phyloP scores from a whole-genome alignment of 2,888 invertebrate species.

The Mesorhabditis spiculigera region DNA sequence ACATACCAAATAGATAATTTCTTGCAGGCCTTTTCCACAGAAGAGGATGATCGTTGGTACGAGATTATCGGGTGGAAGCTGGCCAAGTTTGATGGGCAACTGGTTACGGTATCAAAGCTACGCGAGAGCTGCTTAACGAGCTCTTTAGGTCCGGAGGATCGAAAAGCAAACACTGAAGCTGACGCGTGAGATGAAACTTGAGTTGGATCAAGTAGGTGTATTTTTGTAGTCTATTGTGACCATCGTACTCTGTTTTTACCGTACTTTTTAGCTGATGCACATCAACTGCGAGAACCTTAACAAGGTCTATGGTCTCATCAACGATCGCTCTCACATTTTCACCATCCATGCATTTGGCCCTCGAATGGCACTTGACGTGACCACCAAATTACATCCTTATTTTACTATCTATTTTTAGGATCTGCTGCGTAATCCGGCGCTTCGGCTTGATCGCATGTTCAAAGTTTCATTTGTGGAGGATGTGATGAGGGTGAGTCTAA shows the following conservation, averaged over 20 bases:
- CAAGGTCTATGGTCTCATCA: slow-evolving; percentile 77
- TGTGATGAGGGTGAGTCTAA: slow-evolving; percentile 71
- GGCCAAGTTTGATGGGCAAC: slow-evolving; percentile 23
- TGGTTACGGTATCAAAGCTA: slow-evolving; percentile 17
- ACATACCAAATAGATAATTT: too few relatives aligned
- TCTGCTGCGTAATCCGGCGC: slow-evolving; percentile 81
- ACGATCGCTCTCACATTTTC: slow-evolving; percentile 79
- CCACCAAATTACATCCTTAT: not conserved
- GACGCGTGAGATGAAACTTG: slow-evolving; percentile 35
- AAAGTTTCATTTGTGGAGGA: slow-evolving; percentile 86
- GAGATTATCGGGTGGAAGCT: slow-evolving; percentile 30
- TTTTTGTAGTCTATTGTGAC: slow-evolving; percentile 5
- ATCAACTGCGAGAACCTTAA: slow-evolving; percentile 85
- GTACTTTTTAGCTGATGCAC: slow-evolving; percentile 29
- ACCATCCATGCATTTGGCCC: slow-evolving; percentile 93
- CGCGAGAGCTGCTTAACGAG: too few relatives aligned
- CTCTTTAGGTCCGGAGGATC: slow-evolving; percentile 19
- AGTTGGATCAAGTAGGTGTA: slow-evolving; percentile 28
- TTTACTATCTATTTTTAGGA: slow-evolving; percentile 62
- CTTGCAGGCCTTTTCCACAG: not conserved
- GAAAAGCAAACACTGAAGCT: slow-evolving; percentile 26
- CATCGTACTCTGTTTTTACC: not conserved
- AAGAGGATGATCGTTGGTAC: slow-evolving; percentile 17
- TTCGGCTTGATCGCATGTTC: slow-evolving; percentile 91
- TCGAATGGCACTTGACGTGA: slow-evolving; percentile 83